Base-by-base conservation (phyloP, 1,140 invertebrate species). In the Acromyrmex heyeri region DNA sequence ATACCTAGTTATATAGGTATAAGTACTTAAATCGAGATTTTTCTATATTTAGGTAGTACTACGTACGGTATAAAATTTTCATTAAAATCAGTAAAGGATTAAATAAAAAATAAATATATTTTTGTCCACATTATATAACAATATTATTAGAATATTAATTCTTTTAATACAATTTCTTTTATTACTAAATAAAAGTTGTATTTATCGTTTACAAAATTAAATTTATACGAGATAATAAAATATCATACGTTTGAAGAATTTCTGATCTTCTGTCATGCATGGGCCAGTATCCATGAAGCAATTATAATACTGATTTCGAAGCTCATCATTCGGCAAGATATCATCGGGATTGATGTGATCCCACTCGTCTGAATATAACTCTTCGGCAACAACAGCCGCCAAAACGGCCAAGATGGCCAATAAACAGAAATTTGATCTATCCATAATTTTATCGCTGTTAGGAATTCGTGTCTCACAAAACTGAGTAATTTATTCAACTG, bases 271-370 rank as follows among this genome's bases (percentile, higher is more conserved):
- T 4, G 90, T 92, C 12, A 89, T 57, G 57, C 95, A 95, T 6
- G 93, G 91, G 38, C 94, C 95, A 21, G 86, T 90, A 10, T 94
- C 93, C 91, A 95, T 94, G 34, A 95, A 91, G 69, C 95, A 95
- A 1, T 93, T 93, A 38, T 95, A 94, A 62, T 93, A 93, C 7
- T 90, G 86, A 27, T 90, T 34, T 24, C 92, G 75, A 2, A 86
- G 57, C 18, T 86, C 73, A 34, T 88, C 87, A n/a, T 88, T 88
- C 3, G n/a, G 6, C 16, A 88, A 6, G 12, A 88, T 75, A 0
- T 86, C 85, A 0, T 73, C 67, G 1, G 75, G 65, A 44, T 88
- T n/a, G 8, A 88, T 81, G 21, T 79, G 59, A 86, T 88, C 87
- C 4, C 65, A 88, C 18, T 61, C 69, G 16, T 88, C 87, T 1